Evolutionary conservation across 2,113 vertebrate species (phyloP), one percentile per base, ranked within the genome.

Genomic region (Xenotilapia longispinis): DNA sequence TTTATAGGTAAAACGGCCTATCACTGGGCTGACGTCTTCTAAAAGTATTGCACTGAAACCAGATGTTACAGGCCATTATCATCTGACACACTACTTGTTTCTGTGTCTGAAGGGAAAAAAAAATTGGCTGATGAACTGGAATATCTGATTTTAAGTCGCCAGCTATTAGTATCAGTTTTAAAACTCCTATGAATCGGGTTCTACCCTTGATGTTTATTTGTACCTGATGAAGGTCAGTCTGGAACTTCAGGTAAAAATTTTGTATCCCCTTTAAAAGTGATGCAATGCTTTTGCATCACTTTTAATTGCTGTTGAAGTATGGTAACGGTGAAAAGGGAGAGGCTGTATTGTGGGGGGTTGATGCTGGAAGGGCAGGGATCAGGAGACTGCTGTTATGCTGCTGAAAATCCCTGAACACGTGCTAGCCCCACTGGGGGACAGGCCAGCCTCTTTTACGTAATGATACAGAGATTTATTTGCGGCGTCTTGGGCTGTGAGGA

Each of bases 391-490:
- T 91, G 92, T 91, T 94, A 92, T 28, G 45, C 91, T 84, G 82
- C 81, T 84, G 73, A 89, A 85, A 58, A 40, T 88, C 92, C 80
- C 94, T 42, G 45, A 81, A 45, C 26, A 17, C 68, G 80, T 6
- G 70, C 9, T 31, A 70, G 63, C 70, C 57, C 78, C 84, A 40
- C 84, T 51, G 57, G 81, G 86, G 91, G 89, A 88, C 47, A 40
- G 47, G 87, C 85, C 58, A 57, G 86, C 87, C 83, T 87, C 53
- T 90, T 84, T 84, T 85, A 85, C 87, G 89, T 93, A 94, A 95
- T 93, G 87, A 91, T 88, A 89, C 89, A 80, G 65, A 88, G 92
- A 92, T 94, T 91, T 93, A 90, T 95, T 91, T 89, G 83, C 84
- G 63, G 49, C 58, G 40, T 91, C 93, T 89, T 88, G 80, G 91